Conservation (phyloP, 2,797 vertebrate species). For the Scolopax bukidnonensis region DNA sequence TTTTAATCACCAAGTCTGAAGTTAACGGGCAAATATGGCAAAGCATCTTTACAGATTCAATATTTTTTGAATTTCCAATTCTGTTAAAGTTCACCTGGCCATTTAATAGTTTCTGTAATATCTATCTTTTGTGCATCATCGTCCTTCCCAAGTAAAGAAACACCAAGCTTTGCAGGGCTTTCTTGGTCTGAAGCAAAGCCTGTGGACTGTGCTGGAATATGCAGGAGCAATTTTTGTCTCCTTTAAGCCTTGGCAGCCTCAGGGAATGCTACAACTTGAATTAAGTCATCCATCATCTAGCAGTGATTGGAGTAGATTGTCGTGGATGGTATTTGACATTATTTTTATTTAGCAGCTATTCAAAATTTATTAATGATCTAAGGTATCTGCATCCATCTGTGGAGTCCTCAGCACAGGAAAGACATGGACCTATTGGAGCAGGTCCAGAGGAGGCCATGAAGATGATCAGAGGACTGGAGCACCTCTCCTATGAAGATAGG, state of each 20-base stretch:
- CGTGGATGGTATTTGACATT: too few relatives aligned
- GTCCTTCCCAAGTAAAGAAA: not conserved
- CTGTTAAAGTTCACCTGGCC: not conserved
- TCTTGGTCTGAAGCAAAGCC: not conserved
- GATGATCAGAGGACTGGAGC: too few relatives aligned
- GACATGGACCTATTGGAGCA: too few relatives aligned
- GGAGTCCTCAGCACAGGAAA: too few relatives aligned
- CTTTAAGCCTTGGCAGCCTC: not conserved
- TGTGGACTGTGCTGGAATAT: not conserved
- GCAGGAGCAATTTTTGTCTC: not conserved
- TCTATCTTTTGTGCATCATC: too few relatives aligned
- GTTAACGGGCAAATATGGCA: not conserved
- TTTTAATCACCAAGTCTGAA: not conserved
- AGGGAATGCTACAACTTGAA: not conserved
- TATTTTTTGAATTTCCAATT: not conserved
- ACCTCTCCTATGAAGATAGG: too few relatives aligned
- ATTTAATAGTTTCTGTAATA: not conserved
- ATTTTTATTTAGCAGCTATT: too few relatives aligned
- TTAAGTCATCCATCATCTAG: constrained; percentile 11
- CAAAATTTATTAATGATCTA: too few relatives aligned
- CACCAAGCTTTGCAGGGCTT: not conserved
- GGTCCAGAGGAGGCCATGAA: too few relatives aligned
- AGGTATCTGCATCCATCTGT: too few relatives aligned
- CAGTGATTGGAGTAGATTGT: not conserved
- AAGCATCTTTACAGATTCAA: not conserved